phyloP scores from a whole-genome alignment of 1,140 invertebrate genomes.

The Harlomillsia oculata region DNA sequence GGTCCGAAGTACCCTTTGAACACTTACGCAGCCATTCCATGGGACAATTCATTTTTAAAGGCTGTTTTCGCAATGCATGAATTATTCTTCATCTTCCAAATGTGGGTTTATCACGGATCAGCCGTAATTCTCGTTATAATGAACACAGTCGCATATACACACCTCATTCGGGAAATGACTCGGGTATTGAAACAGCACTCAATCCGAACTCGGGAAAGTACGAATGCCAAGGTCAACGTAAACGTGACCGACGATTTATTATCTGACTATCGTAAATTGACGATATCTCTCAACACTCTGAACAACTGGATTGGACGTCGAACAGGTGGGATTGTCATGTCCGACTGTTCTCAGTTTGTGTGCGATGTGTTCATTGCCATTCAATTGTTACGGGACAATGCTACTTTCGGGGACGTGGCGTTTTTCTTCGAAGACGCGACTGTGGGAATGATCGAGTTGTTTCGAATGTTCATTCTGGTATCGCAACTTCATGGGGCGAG shows the following conservation, averaged over 20 bases:
- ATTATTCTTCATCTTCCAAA: constrained; percentile 4
- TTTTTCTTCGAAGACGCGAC: constrained; percentile 12
- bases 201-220: not conserved
- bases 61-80: constrained; percentile 8
- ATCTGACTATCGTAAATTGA: not conserved
- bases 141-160: constrained; percentile 1
- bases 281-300: not conserved
- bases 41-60: not conserved
- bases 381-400: constrained; percentile 1
- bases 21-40: not conserved
- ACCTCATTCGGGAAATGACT: constrained; percentile 1
- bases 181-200: not conserved
- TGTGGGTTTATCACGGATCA: constrained; percentile 3
- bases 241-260: not conserved
- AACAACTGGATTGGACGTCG: not conserved
- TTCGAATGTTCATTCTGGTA: too few relatives aligned
- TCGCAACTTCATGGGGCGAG: too few relatives aligned
- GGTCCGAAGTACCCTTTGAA: constrained; percentile 5
- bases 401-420: not conserved
- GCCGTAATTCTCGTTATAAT: constrained; percentile 1
- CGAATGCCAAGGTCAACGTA: not conserved
- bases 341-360: constrained; percentile 1
- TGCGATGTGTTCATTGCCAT: constrained; percentile 6
- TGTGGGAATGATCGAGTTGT: constrained; percentile 7
- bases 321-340: not conserved